Evolutionary conservation across 2,888 invertebrate genomes (phyloP).

Genomic region (Cosmorhoe ocellata): DNA sequence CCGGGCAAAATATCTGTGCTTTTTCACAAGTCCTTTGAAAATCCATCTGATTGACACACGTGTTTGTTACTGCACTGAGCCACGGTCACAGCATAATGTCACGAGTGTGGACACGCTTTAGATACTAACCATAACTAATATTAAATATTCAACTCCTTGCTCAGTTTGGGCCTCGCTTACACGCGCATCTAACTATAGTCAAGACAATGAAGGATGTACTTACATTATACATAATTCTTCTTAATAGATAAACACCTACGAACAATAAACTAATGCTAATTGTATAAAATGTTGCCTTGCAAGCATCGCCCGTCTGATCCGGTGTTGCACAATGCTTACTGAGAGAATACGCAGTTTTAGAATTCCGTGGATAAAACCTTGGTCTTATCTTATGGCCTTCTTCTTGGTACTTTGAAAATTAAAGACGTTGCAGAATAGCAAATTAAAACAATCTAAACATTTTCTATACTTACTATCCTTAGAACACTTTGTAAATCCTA

Average conservation of each 20-base stretch:
- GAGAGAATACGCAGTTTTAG: constrained; percentile 20
- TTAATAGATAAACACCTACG: constrained; percentile 31
- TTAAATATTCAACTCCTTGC: background rate
- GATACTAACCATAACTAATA: too few relatives aligned
- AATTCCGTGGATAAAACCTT: constrained; percentile 9
- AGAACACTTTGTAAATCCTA: background rate
- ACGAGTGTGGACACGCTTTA: too few relatives aligned
- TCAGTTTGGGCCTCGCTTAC: background rate
- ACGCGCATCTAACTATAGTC: constrained; percentile 18
- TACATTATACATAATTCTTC: constrained; percentile 23
- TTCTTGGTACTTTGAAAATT: too few relatives aligned
- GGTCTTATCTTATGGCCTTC: background rate
- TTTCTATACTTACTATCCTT: too few relatives aligned
- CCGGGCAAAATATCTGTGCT: too few relatives aligned
- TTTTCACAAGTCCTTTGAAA: too few relatives aligned
- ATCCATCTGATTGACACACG: too few relatives aligned
- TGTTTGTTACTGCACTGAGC: too few relatives aligned
- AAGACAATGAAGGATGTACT: constrained; percentile 22
- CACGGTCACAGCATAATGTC: too few relatives aligned
- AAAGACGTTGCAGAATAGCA: too few relatives aligned
- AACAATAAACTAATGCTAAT: constrained; percentile 47
- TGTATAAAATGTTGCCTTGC: constrained; percentile 51
- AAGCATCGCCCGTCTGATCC: constrained; percentile 45
- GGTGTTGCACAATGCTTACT: constrained; percentile 47
- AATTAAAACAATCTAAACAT: too few relatives aligned